These are phyloP conservation scores for Drosophila elegans DNA, from an alignment of 1,140 invertebrate species.

Conservation along the genomic window DNA sequence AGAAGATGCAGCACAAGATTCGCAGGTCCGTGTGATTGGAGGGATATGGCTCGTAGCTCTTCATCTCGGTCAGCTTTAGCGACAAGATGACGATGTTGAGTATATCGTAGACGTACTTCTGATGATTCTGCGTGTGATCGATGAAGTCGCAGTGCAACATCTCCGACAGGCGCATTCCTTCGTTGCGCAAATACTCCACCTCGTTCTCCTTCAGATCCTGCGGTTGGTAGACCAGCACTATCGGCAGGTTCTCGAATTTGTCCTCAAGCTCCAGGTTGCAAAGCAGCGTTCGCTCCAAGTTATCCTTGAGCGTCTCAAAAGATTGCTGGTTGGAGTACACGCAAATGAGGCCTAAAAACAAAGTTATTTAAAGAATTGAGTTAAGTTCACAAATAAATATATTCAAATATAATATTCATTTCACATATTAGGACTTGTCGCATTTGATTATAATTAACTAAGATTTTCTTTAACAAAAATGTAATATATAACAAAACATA, in stretches of 20 bases:
- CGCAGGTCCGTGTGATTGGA: constrained; percentile 86
- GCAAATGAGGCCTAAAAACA: constrained; percentile 90
- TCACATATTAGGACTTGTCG: too few relatives aligned
- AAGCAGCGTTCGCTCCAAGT: constrained; percentile 95
- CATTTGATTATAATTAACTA: too few relatives aligned
- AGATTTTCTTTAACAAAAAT: too few relatives aligned
- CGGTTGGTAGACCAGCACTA: constrained; percentile 95
- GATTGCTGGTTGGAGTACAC: constrained; percentile 96
- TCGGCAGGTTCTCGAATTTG: constrained; percentile 92
- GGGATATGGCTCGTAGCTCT: constrained; percentile 82
- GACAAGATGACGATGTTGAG: constrained; percentile 82
- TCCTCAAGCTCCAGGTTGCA: constrained; percentile 96
- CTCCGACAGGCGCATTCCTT: constrained; percentile 95
- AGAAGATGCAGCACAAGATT: constrained; percentile 98
- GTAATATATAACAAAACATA: too few relatives aligned
- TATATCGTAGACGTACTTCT: constrained; percentile 84
- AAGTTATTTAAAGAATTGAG: too few relatives aligned
- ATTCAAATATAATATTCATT: too few relatives aligned
- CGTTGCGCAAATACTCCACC: constrained; percentile 91
- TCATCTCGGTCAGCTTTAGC: constrained; percentile 79
- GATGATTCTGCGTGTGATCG: constrained; percentile 83
- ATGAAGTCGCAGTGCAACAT: constrained; percentile 87
- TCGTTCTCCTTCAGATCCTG: constrained; percentile 94
- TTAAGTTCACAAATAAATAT: too few relatives aligned
- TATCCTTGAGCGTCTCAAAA: constrained; percentile 96